Conservation (phyloP, 2,888 invertebrate species). For the Heliconius ismenius region DNA sequence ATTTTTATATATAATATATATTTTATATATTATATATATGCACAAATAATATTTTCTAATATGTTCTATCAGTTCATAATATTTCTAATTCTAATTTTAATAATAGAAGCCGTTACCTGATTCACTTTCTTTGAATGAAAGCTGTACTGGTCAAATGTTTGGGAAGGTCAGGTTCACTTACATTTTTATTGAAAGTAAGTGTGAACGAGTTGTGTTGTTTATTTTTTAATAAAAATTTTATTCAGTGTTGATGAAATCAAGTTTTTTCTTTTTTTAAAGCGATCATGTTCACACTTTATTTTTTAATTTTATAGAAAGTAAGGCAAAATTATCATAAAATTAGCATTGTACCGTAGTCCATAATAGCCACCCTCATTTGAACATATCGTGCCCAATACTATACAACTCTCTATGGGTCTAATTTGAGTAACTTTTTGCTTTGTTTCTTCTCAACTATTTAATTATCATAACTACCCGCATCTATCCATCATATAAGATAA, state of each 20-base stretch:
- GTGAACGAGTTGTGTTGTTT: slow-evolving; percentile 13
- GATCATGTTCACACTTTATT: background rate
- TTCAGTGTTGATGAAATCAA: background rate
- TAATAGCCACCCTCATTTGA: background rate
- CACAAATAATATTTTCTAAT: no score
- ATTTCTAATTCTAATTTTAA: no score
- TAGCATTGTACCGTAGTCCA: background rate
- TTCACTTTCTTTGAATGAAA: slow-evolving; percentile 37
- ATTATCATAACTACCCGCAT: no score
- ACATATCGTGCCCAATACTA: background rate
- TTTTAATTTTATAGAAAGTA: background rate
- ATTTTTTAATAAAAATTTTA: background rate
- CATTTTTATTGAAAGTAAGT: slow-evolving; percentile 63
- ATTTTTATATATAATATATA: no score
- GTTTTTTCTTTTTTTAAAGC: background rate
- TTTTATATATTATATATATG: no score
- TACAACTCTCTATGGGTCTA: background rate
- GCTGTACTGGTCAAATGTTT: slow-evolving; percentile 50
- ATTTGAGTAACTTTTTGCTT: background rate
- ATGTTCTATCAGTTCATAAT: no score
- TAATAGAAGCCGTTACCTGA: no score
- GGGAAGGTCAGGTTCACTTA: slow-evolving; percentile 62
- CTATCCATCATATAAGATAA: no score
- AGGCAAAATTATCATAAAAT: background rate
- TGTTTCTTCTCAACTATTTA: no score